Evolutionary conservation across 2,797 vertebrate genomes (phyloP).

Genomic region (Fistularia tabacaria): DNA sequence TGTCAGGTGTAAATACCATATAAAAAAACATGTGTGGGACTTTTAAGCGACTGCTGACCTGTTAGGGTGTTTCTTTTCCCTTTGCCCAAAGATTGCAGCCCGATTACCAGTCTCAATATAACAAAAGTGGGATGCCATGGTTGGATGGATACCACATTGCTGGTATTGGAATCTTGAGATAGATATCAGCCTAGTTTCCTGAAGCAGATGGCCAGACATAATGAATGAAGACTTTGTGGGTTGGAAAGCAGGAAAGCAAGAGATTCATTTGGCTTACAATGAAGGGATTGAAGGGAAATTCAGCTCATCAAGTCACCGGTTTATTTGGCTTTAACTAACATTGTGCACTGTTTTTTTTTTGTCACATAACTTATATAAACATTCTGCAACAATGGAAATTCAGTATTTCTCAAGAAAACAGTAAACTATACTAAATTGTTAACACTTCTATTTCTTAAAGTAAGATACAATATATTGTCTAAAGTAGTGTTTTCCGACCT

Average conservation of each 20-base stretch:
- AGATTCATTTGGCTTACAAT: slow-evolving; percentile 51
- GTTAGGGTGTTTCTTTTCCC: too few species aligned
- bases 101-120: too few species aligned
- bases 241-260: slow-evolving; percentile 48
- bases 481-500: too few species aligned
- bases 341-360: slow-evolving; percentile 14
- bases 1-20: too few species aligned
- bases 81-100: too few species aligned
- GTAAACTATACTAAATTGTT: too few species aligned
- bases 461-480: too few species aligned
- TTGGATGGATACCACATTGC: slow-evolving; percentile 24
- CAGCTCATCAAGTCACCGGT: slow-evolving; percentile 32
- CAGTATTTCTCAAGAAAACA: too few species aligned
- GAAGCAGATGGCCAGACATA: slow-evolving; percentile 54
- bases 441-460: too few species aligned
- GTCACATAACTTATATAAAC: slow-evolving; percentile 10
- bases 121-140: slow-evolving; percentile 1
- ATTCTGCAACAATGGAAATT: slow-evolving; percentile 6
- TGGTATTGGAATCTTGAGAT: slow-evolving; percentile 18
- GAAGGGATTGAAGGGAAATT: slow-evolving; percentile 25
- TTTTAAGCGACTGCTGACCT: too few species aligned
- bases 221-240: slow-evolving; percentile 49
- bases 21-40: too few species aligned
- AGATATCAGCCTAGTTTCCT: slow-evolving; percentile 48
- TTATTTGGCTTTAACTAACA: slow-evolving; percentile 31